phyloP scores from a whole-genome alignment of 2,888 invertebrate genomes.

The Eupithecia inturbata region DNA sequence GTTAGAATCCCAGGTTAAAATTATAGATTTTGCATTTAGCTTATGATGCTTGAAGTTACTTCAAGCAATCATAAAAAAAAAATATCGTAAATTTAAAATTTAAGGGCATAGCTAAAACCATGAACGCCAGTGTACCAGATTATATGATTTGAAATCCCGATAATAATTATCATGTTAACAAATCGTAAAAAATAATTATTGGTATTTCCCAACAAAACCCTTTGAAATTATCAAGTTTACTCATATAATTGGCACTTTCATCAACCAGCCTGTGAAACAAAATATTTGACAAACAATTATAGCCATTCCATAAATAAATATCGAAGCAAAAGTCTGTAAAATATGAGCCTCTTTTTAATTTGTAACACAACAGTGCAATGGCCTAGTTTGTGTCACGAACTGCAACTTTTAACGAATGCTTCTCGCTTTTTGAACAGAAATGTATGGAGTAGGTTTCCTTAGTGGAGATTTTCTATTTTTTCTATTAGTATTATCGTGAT shows the following conservation, averaged over 20 bases:
- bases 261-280: neutral
- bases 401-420: constrained; percentile 55
- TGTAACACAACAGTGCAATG: constrained; percentile 41
- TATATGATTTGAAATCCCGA: neutral
- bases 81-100: no score
- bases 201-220: neutral
- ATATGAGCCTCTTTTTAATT: constrained; percentile 33
- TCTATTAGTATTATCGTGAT: neutral
- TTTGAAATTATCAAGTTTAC: neutral
- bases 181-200: constrained; percentile 1
- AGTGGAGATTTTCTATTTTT: neutral
- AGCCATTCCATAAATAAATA: constrained; percentile 45
- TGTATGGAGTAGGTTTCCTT: constrained; percentile 43
- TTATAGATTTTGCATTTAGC: no score
- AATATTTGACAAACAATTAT: constrained; percentile 9
- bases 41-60: no score
- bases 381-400: constrained; percentile 66
- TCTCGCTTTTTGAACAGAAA: constrained; percentile 46
- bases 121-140: no score
- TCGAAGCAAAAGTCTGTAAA: constrained; percentile 36
- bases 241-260: neutral
- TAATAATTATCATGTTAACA: constrained; percentile 1
- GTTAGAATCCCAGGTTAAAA: no score
- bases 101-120: no score
- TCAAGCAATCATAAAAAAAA: no score